Percentiles rank a stretch among this genome's conserved stretches.
Evolutionary conservation across 1,140 invertebrate species (phyloP).

Genomic region (Onthophagus taurus): DNA sequence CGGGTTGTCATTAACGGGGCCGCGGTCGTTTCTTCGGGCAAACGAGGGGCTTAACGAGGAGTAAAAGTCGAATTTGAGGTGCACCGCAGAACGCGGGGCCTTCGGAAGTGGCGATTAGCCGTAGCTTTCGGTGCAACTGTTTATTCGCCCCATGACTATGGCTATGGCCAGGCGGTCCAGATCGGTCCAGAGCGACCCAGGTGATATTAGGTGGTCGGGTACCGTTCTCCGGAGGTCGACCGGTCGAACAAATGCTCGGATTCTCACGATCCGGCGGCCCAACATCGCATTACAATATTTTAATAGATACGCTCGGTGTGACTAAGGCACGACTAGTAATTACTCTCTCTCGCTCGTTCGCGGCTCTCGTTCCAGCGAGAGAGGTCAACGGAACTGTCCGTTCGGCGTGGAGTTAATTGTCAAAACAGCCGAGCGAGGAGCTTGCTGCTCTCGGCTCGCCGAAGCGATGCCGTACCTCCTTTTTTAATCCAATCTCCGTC

Average conservation of each 20-base stretch:
- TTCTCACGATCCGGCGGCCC: slow-evolving; percentile 14
- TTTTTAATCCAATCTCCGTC: too few species aligned
- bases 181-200: too few species aligned
- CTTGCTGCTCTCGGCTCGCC: too few species aligned
- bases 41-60: background rate
- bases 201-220: slow-evolving; percentile 19
- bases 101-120: slow-evolving; percentile 11
- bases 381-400: too few species aligned
- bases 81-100: background rate
- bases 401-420: too few species aligned
- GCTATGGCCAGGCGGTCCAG: too few species aligned
- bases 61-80: slow-evolving; percentile 15
- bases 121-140: slow-evolving; percentile 16
- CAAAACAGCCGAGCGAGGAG: too few species aligned
- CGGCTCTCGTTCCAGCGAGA: background rate
- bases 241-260: slow-evolving; percentile 14
- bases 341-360: slow-evolving; percentile 9
- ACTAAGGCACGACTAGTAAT: slow-evolving; percentile 16
- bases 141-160: slow-evolving; percentile 18
- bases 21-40: background rate
- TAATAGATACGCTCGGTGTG: slow-evolving; percentile 15
- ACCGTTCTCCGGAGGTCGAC: slow-evolving; percentile 20
- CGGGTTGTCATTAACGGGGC: too few species aligned
- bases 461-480: too few species aligned
- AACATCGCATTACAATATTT: slow-evolving; percentile 13